Percentiles rank a stretch among this genome's conserved stretches.
Conservation (phyloP, 2,113 vertebrate genomes). For the Neogale vison region DNA sequence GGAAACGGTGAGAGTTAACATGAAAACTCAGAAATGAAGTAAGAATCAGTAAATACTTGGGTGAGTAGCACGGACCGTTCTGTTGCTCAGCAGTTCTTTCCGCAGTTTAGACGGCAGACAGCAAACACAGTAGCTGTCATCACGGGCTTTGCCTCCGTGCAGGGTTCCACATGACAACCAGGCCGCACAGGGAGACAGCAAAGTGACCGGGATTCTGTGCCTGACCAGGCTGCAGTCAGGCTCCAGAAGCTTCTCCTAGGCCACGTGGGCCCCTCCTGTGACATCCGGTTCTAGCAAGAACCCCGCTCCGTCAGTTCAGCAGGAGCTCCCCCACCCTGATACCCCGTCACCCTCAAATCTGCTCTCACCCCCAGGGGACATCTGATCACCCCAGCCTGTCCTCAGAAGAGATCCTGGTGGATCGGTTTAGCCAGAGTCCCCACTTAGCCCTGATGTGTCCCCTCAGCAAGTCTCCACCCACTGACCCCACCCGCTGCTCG, state of each 20-base stretch:
- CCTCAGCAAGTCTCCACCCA: neutral
- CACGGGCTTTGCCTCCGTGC: fast-evolving
- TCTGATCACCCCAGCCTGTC: neutral
- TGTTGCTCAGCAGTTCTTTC: neutral
- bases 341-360: neutral
- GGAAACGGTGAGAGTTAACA: neutral
- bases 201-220: neutral
- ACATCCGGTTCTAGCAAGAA: neutral
- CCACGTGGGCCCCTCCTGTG: neutral
- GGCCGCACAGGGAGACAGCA: fast-evolving
- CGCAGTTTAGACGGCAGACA: neutral
- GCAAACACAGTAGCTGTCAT: neutral
- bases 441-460: neutral
- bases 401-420: neutral
- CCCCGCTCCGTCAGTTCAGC: neutral
- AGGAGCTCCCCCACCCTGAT: neutral
- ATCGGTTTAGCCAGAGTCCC: neutral
- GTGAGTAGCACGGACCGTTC: neutral
- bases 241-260: neutral
- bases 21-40: neutral
- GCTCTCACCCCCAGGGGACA: neutral
- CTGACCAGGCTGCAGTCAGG: neutral
- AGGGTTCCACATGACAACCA: fast-evolving
- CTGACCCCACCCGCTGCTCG: neutral
- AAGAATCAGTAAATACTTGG: neutral